phyloP scores from a whole-genome alignment of 2,113 vertebrate species.

The Lethenteron reissneri region DNA sequence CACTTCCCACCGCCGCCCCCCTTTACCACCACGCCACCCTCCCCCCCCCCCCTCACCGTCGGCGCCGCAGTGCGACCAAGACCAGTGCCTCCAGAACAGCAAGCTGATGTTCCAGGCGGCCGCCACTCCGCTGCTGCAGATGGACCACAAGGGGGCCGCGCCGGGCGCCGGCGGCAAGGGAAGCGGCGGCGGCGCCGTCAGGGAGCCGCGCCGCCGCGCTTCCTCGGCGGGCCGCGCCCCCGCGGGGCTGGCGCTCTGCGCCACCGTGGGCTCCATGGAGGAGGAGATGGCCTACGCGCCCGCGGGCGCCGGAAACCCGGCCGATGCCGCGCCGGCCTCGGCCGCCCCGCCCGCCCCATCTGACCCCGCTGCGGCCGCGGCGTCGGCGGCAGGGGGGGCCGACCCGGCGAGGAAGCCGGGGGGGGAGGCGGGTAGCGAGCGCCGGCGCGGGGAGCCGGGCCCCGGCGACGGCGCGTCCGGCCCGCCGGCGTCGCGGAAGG shows the following conservation, averaged over 20 bases:
- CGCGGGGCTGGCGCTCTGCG: neutral
- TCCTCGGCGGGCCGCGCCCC: conserved; percentile 35
- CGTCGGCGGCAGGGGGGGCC: no score
- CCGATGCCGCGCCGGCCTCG: neutral
- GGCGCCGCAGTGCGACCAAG: conserved; percentile 68
- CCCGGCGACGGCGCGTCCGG: neutral
- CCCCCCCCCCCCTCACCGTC: conserved; percentile 6
- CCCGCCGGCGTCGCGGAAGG: neutral
- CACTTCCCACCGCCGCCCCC: neutral
- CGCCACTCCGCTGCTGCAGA: conserved; percentile 67
- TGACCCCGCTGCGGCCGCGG: neutral
- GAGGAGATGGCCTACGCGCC: neutral
- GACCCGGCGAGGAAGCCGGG: neutral
- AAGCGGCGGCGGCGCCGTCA: conserved; percentile 66
- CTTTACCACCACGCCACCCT: conserved; percentile 10
- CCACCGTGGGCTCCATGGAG: conserved; percentile 1
- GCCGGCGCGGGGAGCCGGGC: neutral
- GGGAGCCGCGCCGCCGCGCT: conserved; percentile 44
- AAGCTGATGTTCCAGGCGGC: conserved; percentile 99
- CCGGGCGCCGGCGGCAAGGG: conserved; percentile 12
- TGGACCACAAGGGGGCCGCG: conserved; percentile 59
- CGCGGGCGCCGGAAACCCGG: neutral
- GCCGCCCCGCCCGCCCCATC: neutral
- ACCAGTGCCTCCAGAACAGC: conserved; percentile 99
- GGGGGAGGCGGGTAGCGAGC: no score